Evolutionary conservation across 2,113 vertebrate genomes (phyloP).

Genomic region (Mesocricetus auratus): DNA sequence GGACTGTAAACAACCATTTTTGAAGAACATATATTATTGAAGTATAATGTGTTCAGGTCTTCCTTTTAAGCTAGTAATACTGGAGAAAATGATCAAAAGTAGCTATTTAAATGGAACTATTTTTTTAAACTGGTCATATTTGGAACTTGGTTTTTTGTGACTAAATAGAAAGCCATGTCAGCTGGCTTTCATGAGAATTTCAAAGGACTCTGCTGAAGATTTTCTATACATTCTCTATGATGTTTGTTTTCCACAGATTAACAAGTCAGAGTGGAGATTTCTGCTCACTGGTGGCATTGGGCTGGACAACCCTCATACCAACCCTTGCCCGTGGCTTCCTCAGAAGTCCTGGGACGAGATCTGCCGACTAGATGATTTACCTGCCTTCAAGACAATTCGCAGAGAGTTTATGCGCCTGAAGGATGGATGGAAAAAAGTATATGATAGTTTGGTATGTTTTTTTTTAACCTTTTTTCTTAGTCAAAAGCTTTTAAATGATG

Average conservation of each 20-base stretch:
- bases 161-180: background rate
- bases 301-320: constrained; percentile 91
- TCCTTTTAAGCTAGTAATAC: constrained; percentile 36
- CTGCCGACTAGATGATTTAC: constrained; percentile 90
- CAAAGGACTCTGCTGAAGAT: background rate
- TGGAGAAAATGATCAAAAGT: constrained; percentile 19
- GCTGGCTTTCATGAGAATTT: background rate
- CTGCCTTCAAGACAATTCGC: constrained; percentile 87
- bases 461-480: constrained; percentile 58
- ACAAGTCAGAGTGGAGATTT: constrained; percentile 92
- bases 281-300: constrained; percentile 93
- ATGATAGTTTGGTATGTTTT: constrained; percentile 91
- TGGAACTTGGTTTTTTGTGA: background rate
- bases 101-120: background rate
- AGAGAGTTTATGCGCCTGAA: constrained; percentile 87
- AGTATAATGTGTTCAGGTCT: constrained; percentile 14
- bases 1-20: background rate
- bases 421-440: constrained; percentile 92
- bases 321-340: constrained; percentile 93
- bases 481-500: constrained; percentile 6
- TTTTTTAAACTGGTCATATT: background rate
- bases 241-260: constrained; percentile 85
- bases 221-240: background rate
- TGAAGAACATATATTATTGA: background rate
- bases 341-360: constrained; percentile 94